Base-by-base conservation (phyloP, 2,888 invertebrate species). In the Xylocampa areola region DNA sequence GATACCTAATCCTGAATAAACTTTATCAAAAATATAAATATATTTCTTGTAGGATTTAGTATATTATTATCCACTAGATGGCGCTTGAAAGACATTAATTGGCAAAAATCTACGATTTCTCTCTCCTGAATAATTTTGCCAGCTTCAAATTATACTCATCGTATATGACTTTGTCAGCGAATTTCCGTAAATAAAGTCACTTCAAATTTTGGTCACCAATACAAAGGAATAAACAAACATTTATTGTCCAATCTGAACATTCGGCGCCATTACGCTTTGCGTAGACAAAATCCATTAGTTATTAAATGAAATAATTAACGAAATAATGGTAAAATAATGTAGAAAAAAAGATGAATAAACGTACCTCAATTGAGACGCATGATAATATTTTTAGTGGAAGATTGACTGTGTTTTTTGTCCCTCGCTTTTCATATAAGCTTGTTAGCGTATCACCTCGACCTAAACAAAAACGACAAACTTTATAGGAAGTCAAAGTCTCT, bases 401-500 rank as follows among this genome's bases (percentile, higher is more conserved):
- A 72, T 96, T 95, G 73, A 96, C 95, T 58, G 94, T 90, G 78
- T 95, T 95, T 86, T 95, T 96, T 76, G 92, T 89, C 62, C 88
- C 84, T 67, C 93, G 88, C 69, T 94, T 94, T 73, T 96, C 95
- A 85, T 96, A 96, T 81, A 97, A 95, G 86, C 95, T 96, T 67
- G 92, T 94, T 63, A 97, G 88, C 52, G 95, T 94, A 64, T 94
- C 94, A 72, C 95, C 94, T 82, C 95, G 95, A 60, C 94, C 89
- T 76, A 97, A 91, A 88, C 97, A 97, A 88, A 97, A 97, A 72
- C 97, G 95, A 87, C 97, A 97, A 61, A 96, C 94, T 88, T 95
- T 95, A 88, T 95, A 94, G 41, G 93, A 89, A 84, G 95, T 94
- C 59, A 97, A 85, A 71, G 94, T 92, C 73, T 94, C 93, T 82